phyloP scores from a whole-genome alignment of 2,797 vertebrate species.

The Menidia menidia region DNA sequence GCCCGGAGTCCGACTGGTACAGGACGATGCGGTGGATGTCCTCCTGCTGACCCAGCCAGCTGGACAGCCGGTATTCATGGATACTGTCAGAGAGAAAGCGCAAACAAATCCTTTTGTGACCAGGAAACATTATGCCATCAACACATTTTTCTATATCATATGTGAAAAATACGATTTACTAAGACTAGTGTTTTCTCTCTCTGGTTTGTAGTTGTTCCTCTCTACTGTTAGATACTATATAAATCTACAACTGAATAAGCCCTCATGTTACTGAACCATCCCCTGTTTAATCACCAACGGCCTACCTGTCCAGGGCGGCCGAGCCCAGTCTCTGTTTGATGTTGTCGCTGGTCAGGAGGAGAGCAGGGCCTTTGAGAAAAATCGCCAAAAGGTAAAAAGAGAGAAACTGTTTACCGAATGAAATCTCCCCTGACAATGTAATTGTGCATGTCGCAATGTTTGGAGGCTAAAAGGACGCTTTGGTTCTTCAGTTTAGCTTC shows the following conservation, averaged over 20 bases:
- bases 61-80: slow-evolving; percentile 93
- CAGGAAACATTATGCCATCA: too few species aligned
- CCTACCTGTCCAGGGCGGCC: slow-evolving; percentile 92
- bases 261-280: not conserved
- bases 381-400: not conserved
- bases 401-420: too few species aligned
- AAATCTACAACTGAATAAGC: too few species aligned
- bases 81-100: slow-evolving; percentile 69
- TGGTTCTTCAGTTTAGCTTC: too few species aligned
- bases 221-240: too few species aligned
- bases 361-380: slow-evolving; percentile 83
- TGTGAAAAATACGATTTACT: too few species aligned
- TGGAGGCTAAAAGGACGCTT: too few species aligned
- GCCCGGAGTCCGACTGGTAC: slow-evolving; percentile 90
- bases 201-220: not conserved
- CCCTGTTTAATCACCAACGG: too few species aligned
- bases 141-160: too few species aligned
- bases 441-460: too few species aligned
- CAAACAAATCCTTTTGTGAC: not conserved
- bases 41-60: slow-evolving; percentile 96
- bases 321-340: slow-evolving; percentile 91
- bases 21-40: slow-evolving; percentile 95
- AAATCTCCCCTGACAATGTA: too few species aligned
- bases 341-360: slow-evolving; percentile 92
- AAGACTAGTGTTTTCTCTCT: not conserved